These are phyloP conservation scores for Hecatera dysodea DNA, from an alignment of 2,888 invertebrate species.

Conservation along the genomic window DNA sequence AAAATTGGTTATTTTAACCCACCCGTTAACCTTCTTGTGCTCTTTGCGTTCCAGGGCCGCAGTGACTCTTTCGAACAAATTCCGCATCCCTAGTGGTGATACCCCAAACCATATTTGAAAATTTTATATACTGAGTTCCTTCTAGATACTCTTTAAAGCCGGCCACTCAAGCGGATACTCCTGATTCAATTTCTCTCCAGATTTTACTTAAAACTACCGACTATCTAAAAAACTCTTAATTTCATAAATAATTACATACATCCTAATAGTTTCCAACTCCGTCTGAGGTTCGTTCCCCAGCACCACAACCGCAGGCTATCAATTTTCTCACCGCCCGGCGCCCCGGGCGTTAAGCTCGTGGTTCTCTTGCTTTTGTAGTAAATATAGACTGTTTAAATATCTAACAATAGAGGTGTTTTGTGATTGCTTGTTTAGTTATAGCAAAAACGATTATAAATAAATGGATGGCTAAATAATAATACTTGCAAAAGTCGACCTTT, in stretches of 20 bases:
- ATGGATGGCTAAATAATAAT: not conserved
- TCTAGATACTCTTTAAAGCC: too few species aligned
- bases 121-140: too few species aligned
- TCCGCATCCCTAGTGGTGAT: too few species aligned
- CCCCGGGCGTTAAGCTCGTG: not conserved
- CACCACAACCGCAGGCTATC: conserved; percentile 13
- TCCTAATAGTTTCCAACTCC: not conserved
- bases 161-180: too few species aligned
- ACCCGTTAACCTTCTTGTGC: too few species aligned
- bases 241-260: not conserved
- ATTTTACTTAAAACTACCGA: not conserved
- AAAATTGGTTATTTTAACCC: too few species aligned
- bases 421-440: not conserved
- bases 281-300: not conserved
- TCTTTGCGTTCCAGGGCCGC: too few species aligned
- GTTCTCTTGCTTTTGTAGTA: conserved; percentile 4
- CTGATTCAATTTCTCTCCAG: too few species aligned
- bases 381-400: not conserved
- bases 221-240: not conserved
- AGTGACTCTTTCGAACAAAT: too few species aligned
- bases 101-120: too few species aligned
- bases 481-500: not conserved
- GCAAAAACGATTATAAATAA: not conserved
- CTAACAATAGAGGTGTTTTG: not conserved
- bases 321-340: conserved; percentile 6